Base-by-base conservation (phyloP, 2,797 vertebrate species). In the Rhinichthys osculus region DNA sequence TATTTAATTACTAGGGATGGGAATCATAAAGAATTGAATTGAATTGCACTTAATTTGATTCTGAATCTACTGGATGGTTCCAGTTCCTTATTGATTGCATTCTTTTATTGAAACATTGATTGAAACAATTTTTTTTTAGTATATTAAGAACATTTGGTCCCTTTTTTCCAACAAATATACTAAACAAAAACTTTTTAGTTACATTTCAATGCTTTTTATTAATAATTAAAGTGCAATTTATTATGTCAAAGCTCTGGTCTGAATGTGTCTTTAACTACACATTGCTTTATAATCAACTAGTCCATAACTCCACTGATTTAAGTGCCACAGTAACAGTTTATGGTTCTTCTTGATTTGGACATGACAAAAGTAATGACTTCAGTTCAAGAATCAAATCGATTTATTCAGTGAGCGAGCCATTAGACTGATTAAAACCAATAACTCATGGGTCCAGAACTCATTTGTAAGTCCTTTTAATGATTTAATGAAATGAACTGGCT, bases 371-470 rank as follows among this genome's bases (percentile, higher is more conserved):
- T n/a, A 19, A 30, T 62, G 13, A 59, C 35, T 66, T 47, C 17
- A 66, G 59, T 64, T 30, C 42, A 69, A 69, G 27, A 69, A 81
- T 81, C 19, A 50, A 52, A 81, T 69, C 7, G 10, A 81, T 42
- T 69, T 2, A 50, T 47, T 50, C 19, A 42, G 14, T 14, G 23
- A 73, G n/a, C n/a, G 57, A 64, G 57, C 59, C 77, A 67, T 33
- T 80, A 47, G 14, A 67, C 27, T 81, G 30, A 67, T 69, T 81
- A 66, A 81, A 67, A 52, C 27, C 19, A 81, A 38, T 23, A 81
- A 50, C 19, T 38, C 19, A 13, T 33, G n/a, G 33, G 4, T 44
- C 19, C n/a, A 47, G 9, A 10, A 14, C 17, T 67, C 19, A 3
- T 54, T 54, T 54, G 30, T 13, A 3, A 81, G n/a, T 52, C 44